Conservation (phyloP, 1,140 invertebrate genomes). For the Sinella curviseta region DNA sequence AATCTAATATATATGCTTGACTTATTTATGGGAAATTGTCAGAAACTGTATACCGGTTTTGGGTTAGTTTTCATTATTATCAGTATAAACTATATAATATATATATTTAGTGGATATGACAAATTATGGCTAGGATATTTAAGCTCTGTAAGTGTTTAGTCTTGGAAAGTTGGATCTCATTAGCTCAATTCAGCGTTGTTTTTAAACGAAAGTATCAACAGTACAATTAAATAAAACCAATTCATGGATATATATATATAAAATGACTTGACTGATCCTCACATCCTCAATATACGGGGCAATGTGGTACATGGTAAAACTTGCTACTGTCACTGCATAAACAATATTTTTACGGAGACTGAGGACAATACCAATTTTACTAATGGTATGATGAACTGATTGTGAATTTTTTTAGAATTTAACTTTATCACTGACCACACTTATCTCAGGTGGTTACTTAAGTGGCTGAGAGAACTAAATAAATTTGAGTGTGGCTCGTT, state of each 20-base stretch:
- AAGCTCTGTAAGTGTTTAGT: too few species aligned
- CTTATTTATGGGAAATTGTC: background rate
- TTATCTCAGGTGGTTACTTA: background rate
- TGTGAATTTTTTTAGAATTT: background rate
- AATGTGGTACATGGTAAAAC: too few species aligned
- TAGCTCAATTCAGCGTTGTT: background rate
- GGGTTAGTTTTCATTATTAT: background rate
- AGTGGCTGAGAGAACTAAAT: background rate
- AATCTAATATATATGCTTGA: too few species aligned
- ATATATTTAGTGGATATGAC: too few species aligned
- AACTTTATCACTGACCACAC: background rate
- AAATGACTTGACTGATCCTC: too few species aligned
- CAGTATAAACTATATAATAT: too few species aligned
- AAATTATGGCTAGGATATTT: background rate
- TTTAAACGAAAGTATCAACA: background rate
- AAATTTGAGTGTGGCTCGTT: conserved; percentile 9
- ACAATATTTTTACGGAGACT: too few species aligned
- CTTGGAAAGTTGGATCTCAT: background rate
- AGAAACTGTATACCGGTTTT: background rate
- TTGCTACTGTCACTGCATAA: background rate
- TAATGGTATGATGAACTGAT: too few species aligned
- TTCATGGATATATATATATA: too few species aligned
- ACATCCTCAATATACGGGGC: too few species aligned
- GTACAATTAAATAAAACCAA: background rate
- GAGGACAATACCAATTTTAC: too few species aligned